Percentiles rank a stretch among this genome's conserved stretches.
Conservation (phyloP, 1,140 invertebrate genomes). For the Phymastichus coffea region DNA sequence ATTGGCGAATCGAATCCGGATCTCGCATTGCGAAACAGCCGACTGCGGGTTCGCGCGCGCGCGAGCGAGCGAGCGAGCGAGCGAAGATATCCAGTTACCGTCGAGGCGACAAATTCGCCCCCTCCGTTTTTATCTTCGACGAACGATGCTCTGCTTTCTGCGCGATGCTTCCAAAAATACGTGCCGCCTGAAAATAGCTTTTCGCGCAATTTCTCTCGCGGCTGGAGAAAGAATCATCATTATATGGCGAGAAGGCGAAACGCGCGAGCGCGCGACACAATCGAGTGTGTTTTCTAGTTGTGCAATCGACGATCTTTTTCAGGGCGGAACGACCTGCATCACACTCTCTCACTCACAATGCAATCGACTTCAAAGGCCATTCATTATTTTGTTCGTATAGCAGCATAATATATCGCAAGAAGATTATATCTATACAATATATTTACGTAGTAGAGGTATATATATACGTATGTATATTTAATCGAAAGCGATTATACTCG, state of each 20-base stretch:
- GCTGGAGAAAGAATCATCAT: slow-evolving; percentile 17
- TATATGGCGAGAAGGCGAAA: no score
- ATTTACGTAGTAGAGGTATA: slow-evolving; percentile 24
- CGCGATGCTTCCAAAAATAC: slow-evolving; percentile 20
- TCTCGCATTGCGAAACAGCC: no score
- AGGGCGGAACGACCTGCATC: slow-evolving; percentile 34
- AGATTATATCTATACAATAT: slow-evolving; percentile 18
- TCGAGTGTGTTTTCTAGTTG: not conserved
- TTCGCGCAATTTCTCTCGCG: not conserved
- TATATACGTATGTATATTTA: slow-evolving; percentile 38
- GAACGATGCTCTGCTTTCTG: no score
- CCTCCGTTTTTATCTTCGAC: slow-evolving; percentile 23
- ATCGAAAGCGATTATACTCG: no score
- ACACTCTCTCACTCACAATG: no score
- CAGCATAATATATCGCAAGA: slow-evolving; percentile 29
- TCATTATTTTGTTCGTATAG: slow-evolving; percentile 43
- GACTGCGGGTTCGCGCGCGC: no score
- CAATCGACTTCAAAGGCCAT: slow-evolving; percentile 53
- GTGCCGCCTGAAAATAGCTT: slow-evolving; percentile 5
- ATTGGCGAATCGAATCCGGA: no score
- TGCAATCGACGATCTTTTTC: slow-evolving; percentile 10
- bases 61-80: no score
- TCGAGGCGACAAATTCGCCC: slow-evolving; percentile 16
- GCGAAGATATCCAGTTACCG: slow-evolving; percentile 24
- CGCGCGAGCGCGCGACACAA: not conserved